Evolutionary conservation across 2,113 vertebrate species (phyloP), one percentile per base, ranked within the genome.

Genomic region (Menura novaehollandiae): DNA sequence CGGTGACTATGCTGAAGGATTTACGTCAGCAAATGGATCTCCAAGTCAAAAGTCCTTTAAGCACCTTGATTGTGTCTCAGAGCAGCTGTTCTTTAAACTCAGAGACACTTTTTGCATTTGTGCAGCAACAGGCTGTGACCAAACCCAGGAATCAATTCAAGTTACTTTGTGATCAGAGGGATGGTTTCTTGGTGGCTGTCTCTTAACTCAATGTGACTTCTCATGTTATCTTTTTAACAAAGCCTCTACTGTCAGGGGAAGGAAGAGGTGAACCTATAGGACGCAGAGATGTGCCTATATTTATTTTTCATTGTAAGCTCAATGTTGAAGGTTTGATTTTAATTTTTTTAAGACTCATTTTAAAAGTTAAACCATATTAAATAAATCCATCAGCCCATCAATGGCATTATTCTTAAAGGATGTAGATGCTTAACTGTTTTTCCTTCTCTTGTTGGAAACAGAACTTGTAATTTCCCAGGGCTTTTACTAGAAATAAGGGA

Each of bases 301-400:
- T 97, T 97, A 97, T 97, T 94, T 90, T 95, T 93, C 47, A 80
- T 79, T 89, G 75, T 84, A 75, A 91, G 16, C 46, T 91, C 46
- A 66, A 18, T 46, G 85, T 89, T 8, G 20, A 93, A 90, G 43
- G 18, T 82, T 87, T 95, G 44, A 66, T 85, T 93, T 93, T 85
- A 66, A 47, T 77, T 53, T 95, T 93, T 95, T 91, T 59, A 94
- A 84, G 72, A 79, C 55, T 85, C 7, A 30, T 86, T 97, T 91
- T 86, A 86, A 69, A 97, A 94, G 49, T 86, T 43, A 91, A 94
- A 95, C 39, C 37, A 5, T 35, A 79, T 86, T 82, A 95, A 94
- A 71, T 66, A 56, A 63, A 66, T 92, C 53, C 66, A 74, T 41
- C 85, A 60, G 68, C 93, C 35, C 47, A 82, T 1, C 13, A 44